Base-by-base conservation (phyloP, 1,140 invertebrate species). In the Augochlora pura region DNA sequence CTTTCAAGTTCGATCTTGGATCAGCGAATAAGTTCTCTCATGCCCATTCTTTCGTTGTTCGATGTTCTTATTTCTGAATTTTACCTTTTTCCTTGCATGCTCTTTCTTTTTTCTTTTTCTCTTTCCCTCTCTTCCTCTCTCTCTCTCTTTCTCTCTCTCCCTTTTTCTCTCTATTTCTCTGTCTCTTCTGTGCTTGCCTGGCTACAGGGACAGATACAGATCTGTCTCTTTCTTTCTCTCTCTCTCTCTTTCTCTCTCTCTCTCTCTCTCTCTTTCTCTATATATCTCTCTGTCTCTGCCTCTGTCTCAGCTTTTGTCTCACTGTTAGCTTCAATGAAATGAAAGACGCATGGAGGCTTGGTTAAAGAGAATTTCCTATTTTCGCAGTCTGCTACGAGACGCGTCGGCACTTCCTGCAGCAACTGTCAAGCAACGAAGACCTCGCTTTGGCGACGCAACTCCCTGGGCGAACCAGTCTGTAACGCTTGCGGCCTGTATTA, bases 401-500 rank as follows among this genome's bases (percentile, higher is more conserved):
- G 97, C 80, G 95, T 95, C 16, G 98, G 98, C 66, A 94, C 98
- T 77, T 94, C 95, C 68, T 99, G 98, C 93, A 96, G 96, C 86
- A 99, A 99, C 92, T 99, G 98, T 92, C 93, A 94, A 71, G 98
- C 98, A 1, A 94, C 91, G 23, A 81, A 62, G 82, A 98, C 97
- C 8, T 98, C 97, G 4, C 93, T 98, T 38, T 98, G 97, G 97
- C 93, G 97, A 71, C 93, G 97, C 83, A 98, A 98, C 91, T 96
- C 97, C 88, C 95, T 96, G 87, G 97, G 97, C 25, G 97, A 98
- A 90, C 97, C 97, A 6, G 97, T 98, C 6, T 98, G 97, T 92
- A 98, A 98, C 92, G 97, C 97, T 16, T 98, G 97, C 89, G 97
- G 97, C 27, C 95, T 98, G 10, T 98, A 98, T 92, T 98, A 94